These are phyloP conservation scores for Liopterus haemorrhoidalis DNA, from an alignment of 2,888 invertebrate genomes.

Conservation along the genomic window DNA sequence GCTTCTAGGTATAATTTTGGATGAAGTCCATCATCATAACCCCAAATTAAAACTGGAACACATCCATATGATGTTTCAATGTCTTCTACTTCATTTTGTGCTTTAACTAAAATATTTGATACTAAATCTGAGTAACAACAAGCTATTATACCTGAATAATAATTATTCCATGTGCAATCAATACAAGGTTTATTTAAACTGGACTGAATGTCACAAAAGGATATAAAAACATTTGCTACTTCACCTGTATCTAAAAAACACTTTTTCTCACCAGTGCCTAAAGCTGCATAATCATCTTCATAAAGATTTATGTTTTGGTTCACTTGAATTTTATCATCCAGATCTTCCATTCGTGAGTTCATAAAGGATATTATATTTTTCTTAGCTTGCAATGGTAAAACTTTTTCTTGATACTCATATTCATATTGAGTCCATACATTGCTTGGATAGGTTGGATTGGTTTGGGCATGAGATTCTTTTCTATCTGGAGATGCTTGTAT, in stretches of 20 bases:
- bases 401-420: constrained; percentile 43
- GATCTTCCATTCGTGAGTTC: constrained; percentile 32
- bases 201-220: too few relatives aligned
- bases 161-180: too few relatives aligned
- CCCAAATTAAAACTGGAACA: constrained; percentile 69
- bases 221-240: too few relatives aligned
- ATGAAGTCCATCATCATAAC: constrained; percentile 61
- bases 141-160: constrained; percentile 62
- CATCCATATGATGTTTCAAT: constrained; percentile 52
- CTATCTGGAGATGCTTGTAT: constrained; percentile 54
- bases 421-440: constrained; percentile 66
- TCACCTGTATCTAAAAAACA: too few relatives aligned
- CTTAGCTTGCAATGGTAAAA: too few relatives aligned
- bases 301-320: constrained; percentile 53
- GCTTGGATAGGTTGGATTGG: constrained; percentile 59
- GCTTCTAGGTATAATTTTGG: constrained; percentile 66
- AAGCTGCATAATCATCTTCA: constrained; percentile 54
- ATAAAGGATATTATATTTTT: too few relatives aligned
- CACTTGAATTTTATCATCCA: constrained; percentile 39
- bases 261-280: too few relatives aligned
- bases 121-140: constrained; percentile 59
- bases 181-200: too few relatives aligned
- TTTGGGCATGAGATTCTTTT: constrained; percentile 54
- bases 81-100: constrained; percentile 35
- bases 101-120: constrained; percentile 27